Evolutionary conservation across 2,113 vertebrate species (phyloP), one percentile per base, ranked within the genome.

Genomic region (Chaetura pelagica): DNA sequence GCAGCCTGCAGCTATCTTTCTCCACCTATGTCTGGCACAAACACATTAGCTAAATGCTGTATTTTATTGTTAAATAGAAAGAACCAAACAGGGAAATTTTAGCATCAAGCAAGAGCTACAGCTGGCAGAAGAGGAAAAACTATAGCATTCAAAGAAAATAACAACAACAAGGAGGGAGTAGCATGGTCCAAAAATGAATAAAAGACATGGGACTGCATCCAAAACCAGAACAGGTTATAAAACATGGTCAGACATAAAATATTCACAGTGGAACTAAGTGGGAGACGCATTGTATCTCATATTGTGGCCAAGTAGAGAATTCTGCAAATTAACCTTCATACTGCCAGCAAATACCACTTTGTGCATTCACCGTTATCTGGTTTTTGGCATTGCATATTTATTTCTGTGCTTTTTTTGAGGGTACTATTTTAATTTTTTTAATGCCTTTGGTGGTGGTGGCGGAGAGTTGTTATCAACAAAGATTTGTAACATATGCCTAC

Each of bases 171-270:
- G 23, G 27, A 80, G 20, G 9, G 38, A 79, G 26, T 58, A 82
- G 40, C 51, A 26, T 55, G 42, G 67, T 93, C 91, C 90, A 97
- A 88, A 96, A 91, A 83, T 77, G 59, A 94, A 93, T 86, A 93
- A 94, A 91, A 93, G 87, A 30, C n/a, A 38, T 80, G 48, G 67
- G 34, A 85, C 22, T 18, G 30, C 19, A 80, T 97, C 84, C 89
- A 96, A 96, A 94, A 49, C 23, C 44, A 69, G 49, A 91, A 68
- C 1, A 83, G 72, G 64, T 84, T 95, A 62, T 85, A 86, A 95
- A 94, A 81, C 40, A n/a, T 84, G 63, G 34, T 76, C 62, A 90
- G 63, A 94, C 91, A 91, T 90, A 96, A 96, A 94, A 90, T 59
- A 88, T 94, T 85, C 93, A 71, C 82, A 21, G 40, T 54, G 75